Conservation (phyloP, 1,140 invertebrate genomes). For the Caerostris extrusa region DNA sequence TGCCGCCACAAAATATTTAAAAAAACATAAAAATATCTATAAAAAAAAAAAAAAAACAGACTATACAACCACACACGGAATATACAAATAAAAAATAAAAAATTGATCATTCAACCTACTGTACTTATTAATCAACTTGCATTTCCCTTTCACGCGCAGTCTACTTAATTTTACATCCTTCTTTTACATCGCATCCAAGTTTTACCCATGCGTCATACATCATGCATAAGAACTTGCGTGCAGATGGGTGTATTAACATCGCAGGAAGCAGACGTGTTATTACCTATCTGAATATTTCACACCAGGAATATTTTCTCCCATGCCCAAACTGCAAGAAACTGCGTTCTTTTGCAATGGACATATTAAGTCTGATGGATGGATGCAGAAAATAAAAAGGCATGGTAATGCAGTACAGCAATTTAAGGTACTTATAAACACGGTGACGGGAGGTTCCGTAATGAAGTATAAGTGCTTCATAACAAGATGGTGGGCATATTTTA, state of each 20-base stretch:
- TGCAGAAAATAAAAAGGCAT: not conserved
- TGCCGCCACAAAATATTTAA: too few species aligned
- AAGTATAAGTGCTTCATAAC: slow-evolving; percentile 52
- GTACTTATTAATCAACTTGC: too few species aligned
- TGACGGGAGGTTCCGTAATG: not conserved
- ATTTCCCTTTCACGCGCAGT: too few species aligned
- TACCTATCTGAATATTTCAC: slow-evolving; percentile 65
- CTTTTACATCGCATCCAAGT: not conserved
- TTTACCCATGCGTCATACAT: not conserved
- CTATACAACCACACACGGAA: not conserved
- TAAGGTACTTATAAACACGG: slow-evolving; percentile 27
- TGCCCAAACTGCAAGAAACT: not conserved
- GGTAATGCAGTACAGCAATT: not conserved
- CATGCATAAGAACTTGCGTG: slow-evolving; percentile 1
- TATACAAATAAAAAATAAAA: not conserved
- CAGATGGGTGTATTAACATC: not conserved
- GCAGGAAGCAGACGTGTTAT: slow-evolving; percentile 42
- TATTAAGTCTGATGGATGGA: slow-evolving; percentile 58
- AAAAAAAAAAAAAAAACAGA: not conserved
- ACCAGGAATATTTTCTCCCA: slow-evolving; percentile 15
- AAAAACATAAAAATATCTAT: too few species aligned
- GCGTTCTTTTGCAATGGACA: not conserved
- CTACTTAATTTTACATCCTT: not conserved
- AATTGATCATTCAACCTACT: not conserved
- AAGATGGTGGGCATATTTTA: slow-evolving; percentile 47